Evolutionary conservation across 2,888 invertebrate genomes (phyloP), one percentile per base, ranked within the genome.

Genomic region (Sinopyrophorus schimmeli): DNA sequence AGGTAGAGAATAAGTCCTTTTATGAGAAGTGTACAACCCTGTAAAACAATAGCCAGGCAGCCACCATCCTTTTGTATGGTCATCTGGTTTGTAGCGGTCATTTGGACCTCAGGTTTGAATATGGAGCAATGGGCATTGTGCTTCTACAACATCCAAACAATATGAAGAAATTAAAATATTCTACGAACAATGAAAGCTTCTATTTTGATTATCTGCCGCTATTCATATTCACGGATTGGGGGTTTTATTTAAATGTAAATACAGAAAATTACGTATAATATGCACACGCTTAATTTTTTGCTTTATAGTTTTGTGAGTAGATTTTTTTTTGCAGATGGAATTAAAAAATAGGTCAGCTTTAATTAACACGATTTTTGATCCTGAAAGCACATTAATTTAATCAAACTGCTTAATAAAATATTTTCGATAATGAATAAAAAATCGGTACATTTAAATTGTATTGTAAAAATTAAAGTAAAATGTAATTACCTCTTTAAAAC

Each of bases 161-260:
- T 51, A 47, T 51, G 51, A 51, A 51, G 51, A 51, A 51, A 51
- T 51, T 51, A 51, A 51, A 51, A 51, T 46, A 51, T 47, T 40
- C 34, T 18, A 26, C 15, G 46, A 51, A 51, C 51, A 51, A 51
- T 51, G 41, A 51, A n/a, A 24, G 38, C 47, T 42, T 51, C 46
- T 51, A 51, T 46, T 51, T 47, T 47, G 46, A 51, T 51, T 47
- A 51, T 51, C 51, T 51, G 41, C n/a, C n/a, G 32, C 51, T 47
- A 47, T 51, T 51, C 47, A 51, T 39, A 49, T 42, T 38, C 41
- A 15, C 41, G 24, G 39, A 38, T 35, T 12, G 43, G 27, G 20
- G 50, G 39, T 44, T 44, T 50, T 50, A 50, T 50, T 44, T 50
- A 50, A 44, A 50, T 50, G 42, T 40, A 50, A 44, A 49, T 49